These are phyloP conservation scores for Zele albiditarsus DNA, from an alignment of 2,888 invertebrate species.

Conservation along the genomic window DNA sequence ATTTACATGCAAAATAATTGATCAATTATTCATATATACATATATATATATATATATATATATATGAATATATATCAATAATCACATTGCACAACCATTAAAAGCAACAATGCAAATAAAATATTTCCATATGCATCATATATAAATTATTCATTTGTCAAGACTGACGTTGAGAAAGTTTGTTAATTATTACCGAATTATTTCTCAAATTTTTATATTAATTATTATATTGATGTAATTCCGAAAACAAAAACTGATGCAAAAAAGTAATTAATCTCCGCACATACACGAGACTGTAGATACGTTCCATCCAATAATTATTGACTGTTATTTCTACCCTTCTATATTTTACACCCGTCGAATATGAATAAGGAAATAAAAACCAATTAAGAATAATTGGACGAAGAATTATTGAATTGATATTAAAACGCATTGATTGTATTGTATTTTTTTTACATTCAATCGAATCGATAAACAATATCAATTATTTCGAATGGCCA, in stretches of 20 bases:
- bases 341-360: conserved; percentile 3
- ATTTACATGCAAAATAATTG: neutral
- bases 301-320: conserved; percentile 66
- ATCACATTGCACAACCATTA: neutral
- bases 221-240: neutral
- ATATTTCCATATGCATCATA: neutral
- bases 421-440: neutral
- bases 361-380: neutral
- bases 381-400: conserved; percentile 10
- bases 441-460: neutral
- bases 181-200: conserved; percentile 46
- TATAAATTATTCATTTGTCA: conserved; percentile 41
- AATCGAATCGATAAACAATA: neutral
- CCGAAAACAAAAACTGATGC: conserved; percentile 26
- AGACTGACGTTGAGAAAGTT: conserved; percentile 64
- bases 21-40: neutral
- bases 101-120: neutral
- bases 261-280: conserved; percentile 26
- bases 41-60: neutral
- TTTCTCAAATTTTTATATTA: conserved; percentile 20
- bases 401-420: neutral
- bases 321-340: conserved; percentile 43
- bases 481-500: conserved; percentile 12
- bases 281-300: conserved; percentile 58
- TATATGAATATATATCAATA: too few species aligned